A percentile compares a stretch with the other conserved stretches of the same genome.
Conservation (phyloP, 2,888 invertebrate genomes). For the Athrips mouffetella region DNA sequence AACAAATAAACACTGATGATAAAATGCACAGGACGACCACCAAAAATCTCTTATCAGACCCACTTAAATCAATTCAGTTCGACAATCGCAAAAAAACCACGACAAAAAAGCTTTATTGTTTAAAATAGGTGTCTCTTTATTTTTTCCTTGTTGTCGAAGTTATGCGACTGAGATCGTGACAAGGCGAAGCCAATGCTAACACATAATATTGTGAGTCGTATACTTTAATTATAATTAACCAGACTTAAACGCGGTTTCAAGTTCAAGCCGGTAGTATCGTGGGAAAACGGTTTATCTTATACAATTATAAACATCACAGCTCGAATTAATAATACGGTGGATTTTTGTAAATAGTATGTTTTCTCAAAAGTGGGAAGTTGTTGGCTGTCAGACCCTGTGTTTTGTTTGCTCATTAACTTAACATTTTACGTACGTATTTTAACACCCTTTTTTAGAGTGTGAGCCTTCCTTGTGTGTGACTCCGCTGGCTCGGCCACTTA, state of each 20-base stretch:
- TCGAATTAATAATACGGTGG: constrained; percentile 9
- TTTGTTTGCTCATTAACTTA: background rate
- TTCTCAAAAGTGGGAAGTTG: constrained; percentile 7
- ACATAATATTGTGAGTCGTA: constrained; percentile 16
- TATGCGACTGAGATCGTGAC: constrained; percentile 19
- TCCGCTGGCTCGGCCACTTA: too few species aligned
- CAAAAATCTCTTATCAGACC: too few species aligned
- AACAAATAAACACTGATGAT: too few species aligned
- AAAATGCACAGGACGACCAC: too few species aligned
- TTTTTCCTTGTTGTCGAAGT: constrained; percentile 4
- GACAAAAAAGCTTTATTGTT: background rate
- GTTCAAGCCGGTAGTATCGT: constrained; percentile 22
- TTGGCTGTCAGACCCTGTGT: background rate
- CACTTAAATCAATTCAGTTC: background rate
- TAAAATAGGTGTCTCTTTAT: background rate
- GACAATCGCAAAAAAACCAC: constrained; percentile 1
- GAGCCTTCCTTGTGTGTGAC: too few species aligned
- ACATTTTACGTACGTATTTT: background rate
- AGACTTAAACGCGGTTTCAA: constrained; percentile 24
- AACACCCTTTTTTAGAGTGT: background rate
- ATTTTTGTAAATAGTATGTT: constrained; percentile 9
- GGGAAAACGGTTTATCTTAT: constrained; percentile 21
- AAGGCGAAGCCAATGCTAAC: constrained; percentile 18
- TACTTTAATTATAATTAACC: constrained; percentile 23
- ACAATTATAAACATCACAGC: constrained; percentile 9